Evolutionary conservation across 2,888 invertebrate genomes (phyloP).

Genomic region (Augiades crinisus): DNA sequence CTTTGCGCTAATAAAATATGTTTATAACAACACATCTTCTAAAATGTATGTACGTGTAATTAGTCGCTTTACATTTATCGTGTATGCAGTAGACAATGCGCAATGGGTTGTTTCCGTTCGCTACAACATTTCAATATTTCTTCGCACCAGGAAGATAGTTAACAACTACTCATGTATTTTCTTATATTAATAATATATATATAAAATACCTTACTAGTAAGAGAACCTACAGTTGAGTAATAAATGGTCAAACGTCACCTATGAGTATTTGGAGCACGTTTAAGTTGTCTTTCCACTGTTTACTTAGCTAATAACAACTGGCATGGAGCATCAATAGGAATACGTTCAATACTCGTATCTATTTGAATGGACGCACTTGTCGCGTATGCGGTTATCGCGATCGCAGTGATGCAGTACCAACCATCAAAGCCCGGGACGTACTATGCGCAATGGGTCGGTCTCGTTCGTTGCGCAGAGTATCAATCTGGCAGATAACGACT

Average conservation of each 20-base stretch:
- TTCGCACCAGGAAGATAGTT: background rate
- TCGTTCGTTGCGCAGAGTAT: background rate
- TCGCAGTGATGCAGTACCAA: constrained; percentile 25
- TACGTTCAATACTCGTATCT: constrained; percentile 11
- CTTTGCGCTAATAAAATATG: too few relatives aligned
- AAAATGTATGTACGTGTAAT: too few relatives aligned
- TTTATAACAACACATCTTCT: too few relatives aligned
- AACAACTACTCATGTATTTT: background rate
- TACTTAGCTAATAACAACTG: too few relatives aligned
- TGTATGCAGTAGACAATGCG: background rate
- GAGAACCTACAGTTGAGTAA: too few relatives aligned
- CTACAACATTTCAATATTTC: background rate
- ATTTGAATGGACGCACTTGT: constrained; percentile 68
- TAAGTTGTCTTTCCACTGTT: too few relatives aligned
- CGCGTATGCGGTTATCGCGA: constrained; percentile 47
- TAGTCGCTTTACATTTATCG: too few relatives aligned
- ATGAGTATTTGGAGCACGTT: too few relatives aligned
- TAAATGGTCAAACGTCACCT: too few relatives aligned
- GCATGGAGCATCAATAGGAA: background rate
- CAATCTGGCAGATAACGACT: too few relatives aligned
- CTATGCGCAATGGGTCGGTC: constrained; percentile 17
- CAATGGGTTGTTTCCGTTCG: background rate
- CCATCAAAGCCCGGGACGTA: constrained; percentile 17
- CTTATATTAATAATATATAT: background rate
- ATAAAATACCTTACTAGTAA: too few relatives aligned